Evolutionary conservation across 1,140 invertebrate species (phyloP).

Genomic region (Aphaenogaster rudis): DNA sequence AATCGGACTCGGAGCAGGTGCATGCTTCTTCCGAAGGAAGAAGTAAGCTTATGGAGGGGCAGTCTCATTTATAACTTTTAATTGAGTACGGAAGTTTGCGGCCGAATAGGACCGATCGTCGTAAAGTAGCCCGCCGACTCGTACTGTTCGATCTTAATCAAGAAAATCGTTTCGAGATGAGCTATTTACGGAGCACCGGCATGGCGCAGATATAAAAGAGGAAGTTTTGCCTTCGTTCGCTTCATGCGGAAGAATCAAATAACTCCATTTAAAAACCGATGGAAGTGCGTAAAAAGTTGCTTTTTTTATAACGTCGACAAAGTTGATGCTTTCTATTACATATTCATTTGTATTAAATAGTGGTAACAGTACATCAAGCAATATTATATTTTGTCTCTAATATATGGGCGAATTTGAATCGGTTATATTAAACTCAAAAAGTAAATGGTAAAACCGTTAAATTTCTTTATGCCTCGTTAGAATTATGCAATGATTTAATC

Average conservation of each 20-base stretch:
- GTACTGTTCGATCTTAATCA: slow-evolving; percentile 59
- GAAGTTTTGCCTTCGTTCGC: slow-evolving; percentile 10
- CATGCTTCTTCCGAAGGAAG: slow-evolving; percentile 56
- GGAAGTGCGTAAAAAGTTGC: background rate
- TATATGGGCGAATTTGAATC: background rate
- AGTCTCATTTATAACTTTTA: slow-evolving; percentile 80
- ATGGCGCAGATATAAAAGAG: slow-evolving; percentile 18
- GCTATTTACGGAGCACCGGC: slow-evolving; percentile 21
- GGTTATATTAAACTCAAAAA: background rate
- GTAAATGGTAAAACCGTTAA: background rate
- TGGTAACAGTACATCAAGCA: background rate
- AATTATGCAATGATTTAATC: background rate
- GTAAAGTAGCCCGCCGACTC: slow-evolving; percentile 21
- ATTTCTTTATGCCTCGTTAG: background rate
- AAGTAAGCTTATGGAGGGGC: slow-evolving; percentile 67
- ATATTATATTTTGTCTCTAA: background rate
- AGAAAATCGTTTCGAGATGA: slow-evolving; percentile 60
- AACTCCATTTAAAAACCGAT: background rate
- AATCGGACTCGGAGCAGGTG: slow-evolving; percentile 48
- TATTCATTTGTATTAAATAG: background rate
- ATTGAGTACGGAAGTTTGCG: slow-evolving; percentile 76
- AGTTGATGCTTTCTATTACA: slow-evolving; percentile 11
- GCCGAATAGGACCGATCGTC: slow-evolving; percentile 53
- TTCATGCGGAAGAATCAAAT: background rate
- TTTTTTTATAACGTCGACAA: background rate